A percentile compares a stretch with the other conserved stretches of the same genome.
Conservation (phyloP, 2,113 vertebrate species). For the Perognathus longimembris region DNA sequence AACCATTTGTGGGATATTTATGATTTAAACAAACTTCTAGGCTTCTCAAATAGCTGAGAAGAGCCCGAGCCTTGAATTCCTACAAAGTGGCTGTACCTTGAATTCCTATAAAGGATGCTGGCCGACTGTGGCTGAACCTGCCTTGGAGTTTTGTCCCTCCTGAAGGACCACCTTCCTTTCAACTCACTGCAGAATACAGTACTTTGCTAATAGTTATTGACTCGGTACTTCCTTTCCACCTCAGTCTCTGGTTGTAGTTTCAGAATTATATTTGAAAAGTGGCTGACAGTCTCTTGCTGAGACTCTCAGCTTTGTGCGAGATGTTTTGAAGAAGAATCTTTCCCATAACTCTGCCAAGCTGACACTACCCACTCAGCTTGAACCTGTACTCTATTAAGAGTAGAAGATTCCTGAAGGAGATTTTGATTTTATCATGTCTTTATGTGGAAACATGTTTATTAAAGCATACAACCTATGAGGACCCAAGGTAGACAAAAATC, state of each 20-base stretch:
- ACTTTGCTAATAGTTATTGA: not conserved
- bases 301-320: fast-evolving
- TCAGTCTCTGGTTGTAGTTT: not conserved
- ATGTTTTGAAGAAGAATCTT: fast-evolving
- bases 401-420: not conserved
- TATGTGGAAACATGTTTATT: not conserved
- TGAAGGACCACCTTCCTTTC: not conserved
- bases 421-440: not conserved
- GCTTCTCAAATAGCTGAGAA: not conserved
- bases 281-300: fast-evolving
- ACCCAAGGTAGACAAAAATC: too few species aligned
- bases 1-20: fast-evolving
- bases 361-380: not conserved
- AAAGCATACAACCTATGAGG: not conserved
- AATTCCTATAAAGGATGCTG: not conserved
- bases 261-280: not conserved
- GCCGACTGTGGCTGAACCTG: not conserved
- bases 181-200: not conserved
- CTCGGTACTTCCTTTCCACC: too few species aligned
- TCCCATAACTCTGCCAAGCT: not conserved
- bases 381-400: not conserved
- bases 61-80: fast-evolving
- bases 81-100: not conserved
- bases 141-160: too few species aligned
- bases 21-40: not conserved